Base-by-base conservation (phyloP, 1,140 invertebrate genomes). In the Drosophila orosa region DNA sequence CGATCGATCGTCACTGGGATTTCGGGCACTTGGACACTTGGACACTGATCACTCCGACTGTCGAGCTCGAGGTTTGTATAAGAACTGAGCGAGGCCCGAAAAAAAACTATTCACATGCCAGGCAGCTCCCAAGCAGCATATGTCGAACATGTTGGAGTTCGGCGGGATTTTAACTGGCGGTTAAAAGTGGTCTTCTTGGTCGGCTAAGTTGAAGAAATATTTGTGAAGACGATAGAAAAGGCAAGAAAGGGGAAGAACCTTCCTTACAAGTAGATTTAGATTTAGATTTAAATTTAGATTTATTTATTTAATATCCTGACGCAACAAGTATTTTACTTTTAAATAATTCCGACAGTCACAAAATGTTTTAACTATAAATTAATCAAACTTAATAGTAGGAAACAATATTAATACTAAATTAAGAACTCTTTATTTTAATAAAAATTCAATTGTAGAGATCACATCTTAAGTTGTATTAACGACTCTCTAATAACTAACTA, bases 91-190 rank as follows among this genome's bases (percentile, higher is more conserved):
- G 25, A 24, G 27, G 37, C 44, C 60, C 58, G 47, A 25, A 63
- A 74, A 48, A 15, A 12, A 7, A 55, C 47, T 52, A 73, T 85
- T 60, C 59, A 47, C 74, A 37, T 56, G 59, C 74, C 55, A 71
- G 42, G 42, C 60, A 52, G 76, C 65, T 48, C 25, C 54, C 13
- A 13, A 33, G 48, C 4, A 57, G 50, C 57, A 63, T 33, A 27
- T 37, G 37, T 62, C 83, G 48, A 86, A 87, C 83, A 86, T 68
- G 83, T 87, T 87, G 27, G 75, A 63, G 68, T 67, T 33, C 25
- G 69, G 50, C 19, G 37, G 13, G 69, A 22, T 69, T 22, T 50
- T 25, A 24, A 37, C 9, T 24, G 22, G 25, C 22, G n/a, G 10
- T 22, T 31, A 45, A 33, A 44, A 24, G 57, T 45, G 29, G 57